Conservation (phyloP, 2,113 vertebrate genomes). For the Dipodomys spectabilis region DNA sequence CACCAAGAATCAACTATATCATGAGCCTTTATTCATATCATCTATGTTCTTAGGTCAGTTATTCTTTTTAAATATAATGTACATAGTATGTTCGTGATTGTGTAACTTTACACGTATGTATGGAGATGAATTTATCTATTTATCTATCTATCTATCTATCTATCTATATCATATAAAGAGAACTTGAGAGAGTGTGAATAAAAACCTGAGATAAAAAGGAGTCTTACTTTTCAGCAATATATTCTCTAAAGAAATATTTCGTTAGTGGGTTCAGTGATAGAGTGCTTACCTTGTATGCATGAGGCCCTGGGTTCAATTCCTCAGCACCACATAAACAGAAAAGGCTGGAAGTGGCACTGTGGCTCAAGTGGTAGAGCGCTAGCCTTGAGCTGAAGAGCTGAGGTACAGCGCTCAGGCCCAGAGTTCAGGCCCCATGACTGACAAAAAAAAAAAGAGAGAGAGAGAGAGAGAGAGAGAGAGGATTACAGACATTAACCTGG, state of each 20-base stretch:
- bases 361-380: too few species aligned
- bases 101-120: background rate
- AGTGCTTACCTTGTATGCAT: too few species aligned
- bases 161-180: background rate
- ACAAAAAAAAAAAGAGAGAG: too few species aligned
- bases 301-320: too few species aligned
- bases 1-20: background rate
- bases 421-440: too few species aligned
- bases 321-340: too few species aligned
- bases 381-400: too few species aligned
- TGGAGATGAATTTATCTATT: too few species aligned
- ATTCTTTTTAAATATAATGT: background rate
- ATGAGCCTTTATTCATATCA: background rate
- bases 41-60: background rate
- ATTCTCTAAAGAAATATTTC: background rate
- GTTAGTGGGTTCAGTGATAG: background rate
- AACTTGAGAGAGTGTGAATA: background rate
- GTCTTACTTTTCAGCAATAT: background rate
- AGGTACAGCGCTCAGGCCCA: too few species aligned
- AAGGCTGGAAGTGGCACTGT: too few species aligned
- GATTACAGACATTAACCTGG: background rate
- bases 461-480: too few species aligned
- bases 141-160: too few species aligned
- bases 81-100: background rate
- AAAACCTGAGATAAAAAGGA: background rate